Evolutionary conservation across 1,140 invertebrate genomes (phyloP).

Genomic region (Drosophila guanche): DNA sequence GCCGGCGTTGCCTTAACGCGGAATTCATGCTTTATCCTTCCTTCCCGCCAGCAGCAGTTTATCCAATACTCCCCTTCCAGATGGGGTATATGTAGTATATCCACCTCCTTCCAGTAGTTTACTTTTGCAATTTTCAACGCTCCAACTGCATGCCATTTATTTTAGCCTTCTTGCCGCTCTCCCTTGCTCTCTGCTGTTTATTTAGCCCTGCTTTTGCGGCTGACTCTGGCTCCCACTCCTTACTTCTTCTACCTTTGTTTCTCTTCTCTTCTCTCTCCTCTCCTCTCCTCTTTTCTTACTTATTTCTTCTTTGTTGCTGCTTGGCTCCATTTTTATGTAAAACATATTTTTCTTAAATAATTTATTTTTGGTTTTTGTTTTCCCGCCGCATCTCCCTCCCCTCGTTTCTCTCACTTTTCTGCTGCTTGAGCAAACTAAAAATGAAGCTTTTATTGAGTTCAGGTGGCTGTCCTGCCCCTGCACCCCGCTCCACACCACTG

Average conservation of each 20-base stretch:
- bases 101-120: conserved; percentile 54
- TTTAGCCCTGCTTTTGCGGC: too few relatives aligned
- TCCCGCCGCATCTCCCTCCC: background rate
- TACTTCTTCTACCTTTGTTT: background rate
- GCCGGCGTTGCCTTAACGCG: conserved; percentile 64
- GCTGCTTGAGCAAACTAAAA: conserved; percentile 80
- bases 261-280: background rate
- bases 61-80: too few relatives aligned
- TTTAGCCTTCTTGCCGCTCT: conserved; percentile 50
- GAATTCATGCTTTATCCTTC: conserved; percentile 65
- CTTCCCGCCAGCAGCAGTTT: background rate
- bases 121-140: conserved; percentile 80
- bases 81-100: too few relatives aligned
- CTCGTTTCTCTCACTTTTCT: conserved; percentile 63
- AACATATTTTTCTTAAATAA: conserved; percentile 83
- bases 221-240: too few relatives aligned
- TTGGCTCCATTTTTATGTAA: conserved; percentile 74
- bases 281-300: conserved; percentile 7
- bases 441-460: conserved; percentile 82
- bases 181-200: background rate
- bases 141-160: conserved; percentile 80
- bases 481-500: background rate
- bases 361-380: conserved; percentile 71
- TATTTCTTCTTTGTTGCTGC: conserved; percentile 32
- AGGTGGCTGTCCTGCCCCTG: conserved; percentile 50